Evolutionary conservation across 1,140 invertebrate species (phyloP), one percentile per base, ranked within the genome.

Genomic region (Odontomachus brunneus): DNA sequence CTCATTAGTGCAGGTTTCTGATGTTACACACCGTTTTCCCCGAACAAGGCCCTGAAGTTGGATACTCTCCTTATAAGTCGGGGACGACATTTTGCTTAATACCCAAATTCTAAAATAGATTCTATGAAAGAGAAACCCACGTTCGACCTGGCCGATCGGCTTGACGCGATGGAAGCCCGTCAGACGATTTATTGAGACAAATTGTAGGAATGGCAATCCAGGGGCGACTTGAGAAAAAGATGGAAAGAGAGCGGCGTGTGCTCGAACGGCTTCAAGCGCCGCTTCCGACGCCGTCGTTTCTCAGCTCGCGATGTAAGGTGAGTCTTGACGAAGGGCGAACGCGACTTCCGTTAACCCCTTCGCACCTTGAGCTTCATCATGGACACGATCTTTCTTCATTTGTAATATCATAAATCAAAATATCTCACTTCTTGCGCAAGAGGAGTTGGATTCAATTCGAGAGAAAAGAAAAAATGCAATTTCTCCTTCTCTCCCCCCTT

Each of bases 181-280:
- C 22, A 17, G 49, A 69, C 63, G 63, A 78, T 78, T 78, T 78
- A 78, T 78, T 66, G 63, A 57, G 75, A 78, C 63, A 78, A 69
- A 69, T 78, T 78, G 75, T 69, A 78, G 29, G 63, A 29, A 78
- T 63, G 63, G 75, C 63, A 57, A 78, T 78, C 33, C 75, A 49
- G 33, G 55, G 33, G 29, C 49, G 49, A 14, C 5, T 19, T 19
- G 38, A 19, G 74, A 66, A 51, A 67, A 33, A 33, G 29, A 33
- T 2, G 5, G 5, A 33, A 33, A 33, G 29, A 33, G 29, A 33
- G 26, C 63, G 24, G 17, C 15, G 72, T 51, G 15, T 33, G 29
- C 74, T 55, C 19, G 74, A 76, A 76, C 49, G 49, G 49, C 75
- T 69, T 76, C 19, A 48, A 26, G 71, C 71, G 38, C 59, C 71